Conservation (phyloP, 2,113 vertebrate genomes). For the Chloropsis cyanopogon region DNA sequence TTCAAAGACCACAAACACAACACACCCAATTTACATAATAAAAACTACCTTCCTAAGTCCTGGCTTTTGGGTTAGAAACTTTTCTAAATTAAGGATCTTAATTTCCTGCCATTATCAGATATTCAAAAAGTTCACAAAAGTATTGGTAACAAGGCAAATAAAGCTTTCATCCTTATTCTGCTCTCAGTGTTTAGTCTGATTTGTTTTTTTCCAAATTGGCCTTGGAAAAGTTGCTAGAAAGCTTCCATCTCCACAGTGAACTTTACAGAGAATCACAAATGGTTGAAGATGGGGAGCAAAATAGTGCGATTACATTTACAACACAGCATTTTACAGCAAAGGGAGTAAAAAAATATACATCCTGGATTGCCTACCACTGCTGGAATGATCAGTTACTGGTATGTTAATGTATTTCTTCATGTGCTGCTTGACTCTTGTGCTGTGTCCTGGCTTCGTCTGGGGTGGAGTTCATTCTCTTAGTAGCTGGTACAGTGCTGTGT, state of each 20-base stretch:
- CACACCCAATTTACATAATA: background rate
- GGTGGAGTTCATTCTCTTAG: background rate
- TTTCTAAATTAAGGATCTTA: background rate
- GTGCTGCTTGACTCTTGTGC: background rate
- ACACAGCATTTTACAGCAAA: background rate
- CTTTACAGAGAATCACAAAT: background rate
- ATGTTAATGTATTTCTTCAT: background rate
- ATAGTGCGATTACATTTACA: background rate
- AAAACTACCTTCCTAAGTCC: background rate
- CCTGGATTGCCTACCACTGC: background rate
- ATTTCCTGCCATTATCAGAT: background rate
- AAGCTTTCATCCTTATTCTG: background rate
- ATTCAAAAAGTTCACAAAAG: background rate
- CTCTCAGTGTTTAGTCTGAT: background rate
- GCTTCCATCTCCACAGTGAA: background rate
- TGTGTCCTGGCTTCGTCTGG: background rate
- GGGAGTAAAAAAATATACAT: background rate
- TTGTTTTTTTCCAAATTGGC: background rate
- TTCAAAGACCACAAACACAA: background rate
- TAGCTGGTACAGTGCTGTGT: background rate
- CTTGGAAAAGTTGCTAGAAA: background rate
- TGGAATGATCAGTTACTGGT: background rate
- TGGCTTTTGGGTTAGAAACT: background rate
- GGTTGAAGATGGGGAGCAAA: background rate
- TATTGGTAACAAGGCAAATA: background rate